Percentiles rank a stretch among this genome's conserved stretches.
phyloP scores from a whole-genome alignment of 2,888 invertebrate species.

The Calliopum simillimum region DNA sequence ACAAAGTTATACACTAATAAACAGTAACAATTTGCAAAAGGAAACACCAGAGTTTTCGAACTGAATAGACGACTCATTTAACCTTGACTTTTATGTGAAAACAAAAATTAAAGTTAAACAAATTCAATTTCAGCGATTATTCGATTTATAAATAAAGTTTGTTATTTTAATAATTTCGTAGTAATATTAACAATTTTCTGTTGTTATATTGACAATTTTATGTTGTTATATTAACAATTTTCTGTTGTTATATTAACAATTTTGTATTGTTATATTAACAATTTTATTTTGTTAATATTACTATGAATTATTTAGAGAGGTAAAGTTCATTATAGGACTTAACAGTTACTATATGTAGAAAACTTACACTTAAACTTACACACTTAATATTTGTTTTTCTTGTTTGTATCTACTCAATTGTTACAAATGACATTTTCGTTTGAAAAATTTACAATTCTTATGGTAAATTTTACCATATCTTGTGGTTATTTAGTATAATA shows the following conservation, averaged over 20 bases:
- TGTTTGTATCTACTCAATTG: too few relatives aligned
- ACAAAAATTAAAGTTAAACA: not conserved
- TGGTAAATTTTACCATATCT: too few relatives aligned
- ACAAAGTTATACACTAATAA: not conserved
- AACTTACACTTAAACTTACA: not conserved
- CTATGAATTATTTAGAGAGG: not conserved
- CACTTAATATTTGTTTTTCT: not conserved
- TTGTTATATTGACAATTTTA: slow-evolving; percentile 20
- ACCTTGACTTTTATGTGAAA: not conserved
- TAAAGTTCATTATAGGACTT: too few relatives aligned
- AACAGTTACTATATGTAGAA: too few relatives aligned
- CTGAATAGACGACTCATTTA: not conserved
- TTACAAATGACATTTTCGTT: slow-evolving; percentile 11
- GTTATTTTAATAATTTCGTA: slow-evolving; percentile 37
- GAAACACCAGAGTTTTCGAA: not conserved
- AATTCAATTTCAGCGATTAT: not conserved
- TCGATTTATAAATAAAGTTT: not conserved
- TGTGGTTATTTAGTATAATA: too few relatives aligned
- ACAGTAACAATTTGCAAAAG: not conserved
- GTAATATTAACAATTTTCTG: slow-evolving; percentile 16
- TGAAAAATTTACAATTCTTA: slow-evolving; percentile 3
- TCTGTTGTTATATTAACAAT: slow-evolving; percentile 38
- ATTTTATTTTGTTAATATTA: slow-evolving; percentile 11
- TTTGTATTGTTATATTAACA: slow-evolving; percentile 27
- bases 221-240: too few relatives aligned